A percentile compares a stretch with the other conserved stretches of the same genome.
These are phyloP conservation scores for Conus betulinus DNA, from an alignment of 1,140 invertebrate genomes.

Conservation along the genomic window DNA sequence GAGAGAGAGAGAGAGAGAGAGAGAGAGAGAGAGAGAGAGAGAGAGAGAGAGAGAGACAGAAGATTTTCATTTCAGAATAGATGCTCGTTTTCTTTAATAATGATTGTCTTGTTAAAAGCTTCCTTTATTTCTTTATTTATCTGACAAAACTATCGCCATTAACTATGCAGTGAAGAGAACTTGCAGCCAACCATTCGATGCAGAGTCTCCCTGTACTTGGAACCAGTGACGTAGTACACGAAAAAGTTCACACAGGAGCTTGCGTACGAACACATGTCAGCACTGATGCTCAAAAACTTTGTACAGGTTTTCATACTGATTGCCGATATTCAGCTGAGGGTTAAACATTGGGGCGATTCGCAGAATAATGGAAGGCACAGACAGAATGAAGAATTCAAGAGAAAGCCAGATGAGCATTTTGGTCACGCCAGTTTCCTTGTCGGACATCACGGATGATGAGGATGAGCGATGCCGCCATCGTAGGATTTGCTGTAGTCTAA, in stretches of 20 bases:
- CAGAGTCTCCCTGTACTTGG: conserved; percentile 8
- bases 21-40: too few relatives aligned
- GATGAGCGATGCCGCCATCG: neutral
- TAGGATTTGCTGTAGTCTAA: neutral
- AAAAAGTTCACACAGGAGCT: neutral
- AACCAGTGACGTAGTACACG: neutral
- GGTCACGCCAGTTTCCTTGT: conserved; percentile 9
- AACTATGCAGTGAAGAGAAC: too few relatives aligned
- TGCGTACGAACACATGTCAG: neutral
- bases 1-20: too few relatives aligned
- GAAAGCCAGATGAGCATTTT: conserved; percentile 9
- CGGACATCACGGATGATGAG: neutral
- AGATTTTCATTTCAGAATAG: too few relatives aligned
- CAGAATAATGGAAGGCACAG: neutral
- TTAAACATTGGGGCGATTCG: neutral
- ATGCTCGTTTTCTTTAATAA: too few relatives aligned
- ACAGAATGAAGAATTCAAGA: neutral
- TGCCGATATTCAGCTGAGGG: neutral
- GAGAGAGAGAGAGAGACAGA: too few relatives aligned
- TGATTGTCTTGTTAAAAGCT: too few relatives aligned
- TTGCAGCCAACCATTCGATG: neutral
- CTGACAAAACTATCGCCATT: too few relatives aligned
- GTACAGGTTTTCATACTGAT: neutral
- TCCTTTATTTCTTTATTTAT: too few relatives aligned
- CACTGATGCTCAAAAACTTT: too few relatives aligned